Conservation (phyloP, 1,140 invertebrate species). For the Stratiolaelaps scimitus region DNA sequence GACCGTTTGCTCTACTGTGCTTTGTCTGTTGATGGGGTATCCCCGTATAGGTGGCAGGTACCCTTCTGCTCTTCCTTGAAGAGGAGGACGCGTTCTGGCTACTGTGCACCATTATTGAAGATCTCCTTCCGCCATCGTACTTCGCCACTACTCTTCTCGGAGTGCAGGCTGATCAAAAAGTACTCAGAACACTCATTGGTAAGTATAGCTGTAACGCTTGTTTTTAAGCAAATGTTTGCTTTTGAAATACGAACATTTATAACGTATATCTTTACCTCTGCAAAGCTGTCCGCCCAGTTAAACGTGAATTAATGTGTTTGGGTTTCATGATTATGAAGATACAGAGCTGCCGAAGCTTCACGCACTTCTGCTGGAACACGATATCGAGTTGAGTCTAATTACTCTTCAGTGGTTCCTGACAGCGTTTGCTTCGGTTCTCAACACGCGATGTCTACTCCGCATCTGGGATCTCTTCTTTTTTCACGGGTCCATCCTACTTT, state of each 20-base stretch:
- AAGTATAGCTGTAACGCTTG: too few species aligned
- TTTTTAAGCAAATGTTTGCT: too few species aligned
- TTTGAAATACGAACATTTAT: too few species aligned
- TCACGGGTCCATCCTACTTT: slow-evolving; percentile 85
- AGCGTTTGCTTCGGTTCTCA: slow-evolving; percentile 93
- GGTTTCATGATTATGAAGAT: slow-evolving; percentile 28
- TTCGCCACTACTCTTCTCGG: slow-evolving; percentile 88
- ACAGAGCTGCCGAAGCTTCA: slow-evolving; percentile 76
- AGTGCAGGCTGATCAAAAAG: slow-evolving; percentile 70
- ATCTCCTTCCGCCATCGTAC: slow-evolving; percentile 89
- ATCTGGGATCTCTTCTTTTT: slow-evolving; percentile 94
- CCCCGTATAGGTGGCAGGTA: slow-evolving; percentile 63
- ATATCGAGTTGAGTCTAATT: slow-evolving; percentile 83
- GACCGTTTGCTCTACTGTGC: too few species aligned
- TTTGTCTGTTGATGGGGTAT: too few species aligned
- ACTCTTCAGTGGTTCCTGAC: slow-evolving; percentile 96
- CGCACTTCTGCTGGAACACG: slow-evolving; percentile 73
- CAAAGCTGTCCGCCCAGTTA: too few species aligned
- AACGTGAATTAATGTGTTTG: too few species aligned
- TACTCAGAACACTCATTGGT: slow-evolving; percentile 73
- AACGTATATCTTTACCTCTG: too few species aligned
- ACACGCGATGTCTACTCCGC: slow-evolving; percentile 83
- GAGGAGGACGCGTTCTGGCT: slow-evolving; percentile 99
- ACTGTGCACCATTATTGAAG: slow-evolving; percentile 94
- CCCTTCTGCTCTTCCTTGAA: slow-evolving; percentile 80